phyloP scores from a whole-genome alignment of 1,140 invertebrate species.

The Drosophila littoralis region DNA sequence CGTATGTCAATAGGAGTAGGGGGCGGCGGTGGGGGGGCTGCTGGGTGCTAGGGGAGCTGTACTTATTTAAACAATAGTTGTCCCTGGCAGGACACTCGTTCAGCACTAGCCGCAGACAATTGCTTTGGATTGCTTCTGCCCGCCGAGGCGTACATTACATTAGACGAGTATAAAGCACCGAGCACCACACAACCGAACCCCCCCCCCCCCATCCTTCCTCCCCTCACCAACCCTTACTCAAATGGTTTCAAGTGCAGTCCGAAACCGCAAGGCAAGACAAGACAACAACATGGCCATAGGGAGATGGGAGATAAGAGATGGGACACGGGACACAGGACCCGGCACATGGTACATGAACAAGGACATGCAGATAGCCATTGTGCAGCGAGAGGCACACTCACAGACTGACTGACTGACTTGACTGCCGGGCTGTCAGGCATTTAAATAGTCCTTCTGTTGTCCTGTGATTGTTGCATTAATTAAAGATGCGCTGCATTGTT shows the following conservation, averaged over 20 bases:
- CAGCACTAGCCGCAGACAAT: conserved; percentile 48
- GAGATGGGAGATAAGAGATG: not conserved
- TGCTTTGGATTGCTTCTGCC: conserved; percentile 54
- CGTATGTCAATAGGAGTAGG: conserved; percentile 34
- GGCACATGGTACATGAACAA: conserved; percentile 11
- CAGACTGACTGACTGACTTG: conserved; percentile 14
- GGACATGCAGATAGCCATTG: conserved; percentile 34
- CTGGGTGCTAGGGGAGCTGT: not conserved
- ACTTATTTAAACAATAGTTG: conserved; percentile 61
- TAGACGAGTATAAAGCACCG: conserved; percentile 46
- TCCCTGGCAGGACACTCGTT: conserved; percentile 22
- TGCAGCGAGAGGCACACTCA: conserved; percentile 18
- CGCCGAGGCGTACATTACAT: conserved; percentile 66
- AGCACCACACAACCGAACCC: not conserved
- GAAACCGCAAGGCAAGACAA: conserved; percentile 56
- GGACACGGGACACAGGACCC: not conserved
- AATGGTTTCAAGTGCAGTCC: conserved; percentile 60
- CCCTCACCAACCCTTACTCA: not conserved
- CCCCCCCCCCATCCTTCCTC: not conserved
- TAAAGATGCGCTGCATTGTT: conserved; percentile 66
- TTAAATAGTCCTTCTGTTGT: conserved; percentile 50
- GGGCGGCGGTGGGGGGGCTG: not conserved
- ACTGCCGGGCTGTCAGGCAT: conserved; percentile 40
- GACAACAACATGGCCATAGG: not conserved
- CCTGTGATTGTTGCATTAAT: conserved; percentile 55